These are phyloP conservation scores for Chamaetylas fuelleborni DNA, from an alignment of 2,113 vertebrate genomes.

Conservation along the genomic window DNA sequence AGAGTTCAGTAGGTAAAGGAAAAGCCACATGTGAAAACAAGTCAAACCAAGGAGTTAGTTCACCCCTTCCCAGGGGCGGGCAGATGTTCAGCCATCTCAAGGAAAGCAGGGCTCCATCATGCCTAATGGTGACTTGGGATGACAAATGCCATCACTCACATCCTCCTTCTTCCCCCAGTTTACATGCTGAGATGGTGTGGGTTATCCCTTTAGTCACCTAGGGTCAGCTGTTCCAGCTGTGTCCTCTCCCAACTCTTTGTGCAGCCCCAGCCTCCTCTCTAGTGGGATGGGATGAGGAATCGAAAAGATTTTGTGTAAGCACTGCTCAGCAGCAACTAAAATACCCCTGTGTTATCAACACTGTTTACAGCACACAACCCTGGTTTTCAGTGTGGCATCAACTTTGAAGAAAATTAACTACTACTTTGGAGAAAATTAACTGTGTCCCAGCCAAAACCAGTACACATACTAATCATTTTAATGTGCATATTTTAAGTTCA, in stretches of 20 bases:
- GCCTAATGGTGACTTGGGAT: accelerated
- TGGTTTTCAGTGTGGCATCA: not conserved
- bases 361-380: not conserved
- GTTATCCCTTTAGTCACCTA: not conserved
- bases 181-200: not conserved
- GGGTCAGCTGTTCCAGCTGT: not conserved
- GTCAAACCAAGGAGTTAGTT: not conserved
- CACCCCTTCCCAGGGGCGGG: not conserved
- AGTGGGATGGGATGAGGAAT: not conserved
- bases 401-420: not conserved
- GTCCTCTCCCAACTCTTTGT: not conserved
- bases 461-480: not conserved
- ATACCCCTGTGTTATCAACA: not conserved
- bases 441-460: not conserved
- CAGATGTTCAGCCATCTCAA: not conserved
- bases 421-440: not conserved
- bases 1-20: not conserved
- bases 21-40: not conserved
- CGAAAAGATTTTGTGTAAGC: not conserved
- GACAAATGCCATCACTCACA: not conserved
- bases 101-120: not conserved
- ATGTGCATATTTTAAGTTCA: not conserved
- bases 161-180: not conserved
- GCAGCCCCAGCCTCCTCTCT: not conserved
- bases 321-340: not conserved